Percentiles rank a stretch among this genome's conserved stretches.
These are phyloP conservation scores for Neosilurus hyrtlii DNA, from an alignment of 2,797 vertebrate species.

Conservation along the genomic window DNA sequence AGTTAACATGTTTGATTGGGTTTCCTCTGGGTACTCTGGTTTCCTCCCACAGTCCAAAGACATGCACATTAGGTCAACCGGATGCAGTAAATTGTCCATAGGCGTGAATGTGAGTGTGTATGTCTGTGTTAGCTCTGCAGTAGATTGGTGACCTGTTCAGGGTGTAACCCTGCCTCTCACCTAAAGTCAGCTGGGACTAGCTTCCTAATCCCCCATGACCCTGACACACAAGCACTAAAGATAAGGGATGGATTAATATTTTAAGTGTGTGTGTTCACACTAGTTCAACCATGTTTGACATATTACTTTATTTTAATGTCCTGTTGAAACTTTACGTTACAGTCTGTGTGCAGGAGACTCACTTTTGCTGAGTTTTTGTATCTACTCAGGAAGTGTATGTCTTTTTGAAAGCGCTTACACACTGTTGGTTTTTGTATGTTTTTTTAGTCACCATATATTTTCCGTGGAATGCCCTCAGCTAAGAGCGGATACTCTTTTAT, in stretches of 20 bases:
- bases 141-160: too few relatives aligned
- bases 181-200: too few relatives aligned
- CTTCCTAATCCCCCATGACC: too few relatives aligned
- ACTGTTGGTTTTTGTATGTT: not conserved
- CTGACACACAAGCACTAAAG: too few relatives aligned
- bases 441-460: slow-evolving; percentile 3
- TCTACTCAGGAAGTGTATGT: not conserved
- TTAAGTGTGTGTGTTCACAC: slow-evolving; percentile 7
- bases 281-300: slow-evolving; percentile 3
- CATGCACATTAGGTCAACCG: too few relatives aligned
- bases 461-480: not conserved
- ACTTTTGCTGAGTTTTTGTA: not conserved
- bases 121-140: too few relatives aligned
- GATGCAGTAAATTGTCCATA: too few relatives aligned
- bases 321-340: slow-evolving; percentile 1
- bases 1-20: too few relatives aligned
- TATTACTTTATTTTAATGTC: not conserved
- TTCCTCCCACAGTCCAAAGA: too few relatives aligned
- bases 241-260: not conserved
- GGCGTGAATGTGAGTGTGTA: too few relatives aligned
- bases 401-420: not conserved
- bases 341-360: not conserved
- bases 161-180: too few relatives aligned
- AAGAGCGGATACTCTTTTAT: not conserved
- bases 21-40: too few relatives aligned